Evolutionary conservation across 2,888 invertebrate species (phyloP).

Genomic region (Trichogramma dendrolimi): DNA sequence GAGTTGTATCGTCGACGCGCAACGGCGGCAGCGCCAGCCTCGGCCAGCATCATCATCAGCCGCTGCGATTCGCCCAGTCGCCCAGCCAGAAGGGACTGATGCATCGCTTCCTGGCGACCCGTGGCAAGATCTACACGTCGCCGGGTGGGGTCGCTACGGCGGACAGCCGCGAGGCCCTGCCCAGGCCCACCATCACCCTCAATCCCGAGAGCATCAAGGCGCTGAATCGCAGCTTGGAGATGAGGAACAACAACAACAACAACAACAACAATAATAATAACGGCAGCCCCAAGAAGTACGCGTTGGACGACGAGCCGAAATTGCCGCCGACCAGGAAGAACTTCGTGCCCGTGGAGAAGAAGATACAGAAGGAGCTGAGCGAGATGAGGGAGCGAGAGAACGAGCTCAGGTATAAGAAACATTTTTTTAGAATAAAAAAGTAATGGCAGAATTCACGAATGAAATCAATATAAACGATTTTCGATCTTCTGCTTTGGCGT

Average conservation of each 20-base stretch:
- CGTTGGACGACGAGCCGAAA: constrained; percentile 36
- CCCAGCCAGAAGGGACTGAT: constrained; percentile 73
- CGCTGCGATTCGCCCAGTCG: constrained; percentile 61
- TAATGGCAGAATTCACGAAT: background rate
- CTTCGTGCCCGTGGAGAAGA: constrained; percentile 80
- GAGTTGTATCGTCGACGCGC: constrained; percentile 40
- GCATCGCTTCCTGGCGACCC: constrained; percentile 73
- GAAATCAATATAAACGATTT: background rate
- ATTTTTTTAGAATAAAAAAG: background rate
- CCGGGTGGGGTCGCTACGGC: background rate
- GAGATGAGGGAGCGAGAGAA: constrained; percentile 80
- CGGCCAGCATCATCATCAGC: constrained; percentile 12
- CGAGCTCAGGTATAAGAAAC: constrained; percentile 65
- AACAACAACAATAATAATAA: constrained; percentile 37
- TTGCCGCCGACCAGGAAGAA: constrained; percentile 65
- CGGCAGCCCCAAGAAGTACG: constrained; percentile 14
- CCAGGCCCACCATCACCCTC: constrained; percentile 35
- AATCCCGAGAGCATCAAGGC: constrained; percentile 42
- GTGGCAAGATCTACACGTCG: constrained; percentile 61
- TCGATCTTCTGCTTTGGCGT: background rate
- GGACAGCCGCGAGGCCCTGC: background rate
- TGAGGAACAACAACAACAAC: constrained; percentile 33
- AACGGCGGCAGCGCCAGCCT: constrained; percentile 40
- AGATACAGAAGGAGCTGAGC: constrained; percentile 79
- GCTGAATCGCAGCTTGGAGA: constrained; percentile 36